Base-by-base conservation (phyloP, 1,140 invertebrate species). In the Phymastichus coffea region DNA sequence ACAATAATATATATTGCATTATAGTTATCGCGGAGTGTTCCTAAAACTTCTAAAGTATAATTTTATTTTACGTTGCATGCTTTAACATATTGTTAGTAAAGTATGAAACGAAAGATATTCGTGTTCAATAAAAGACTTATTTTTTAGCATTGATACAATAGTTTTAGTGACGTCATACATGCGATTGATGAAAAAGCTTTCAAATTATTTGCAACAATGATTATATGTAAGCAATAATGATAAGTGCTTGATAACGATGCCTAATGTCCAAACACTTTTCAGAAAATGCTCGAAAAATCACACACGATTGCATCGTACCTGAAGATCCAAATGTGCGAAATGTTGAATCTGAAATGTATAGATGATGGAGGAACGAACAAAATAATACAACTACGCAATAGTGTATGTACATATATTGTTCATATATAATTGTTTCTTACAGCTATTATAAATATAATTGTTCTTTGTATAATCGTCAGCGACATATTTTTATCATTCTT, bases 361-460 rank as follows among this genome's bases (percentile, higher is more conserved):
- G 49, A 17, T 46, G 3, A 3, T 14, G 2, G 35, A 37, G 40
- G 23, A 20, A 53, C 12, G 17, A 59, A n/a, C n/a, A 51, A 52
- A 43, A 46, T 15, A 41, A 26, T 41, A 28, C 33, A 8, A 28
- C 0, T 28, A 37, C 15, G 6, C 26, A 23, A 40, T 14, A 43
- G 12, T 51, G 30, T 46, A 59, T 47, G 47, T 53, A 59, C 57
- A 53, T 59, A 59, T 59, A 59, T 59, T 59, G 23, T 59, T 65
- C 64, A n/a, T n/a, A 63, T 67, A 69, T 68, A 68, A 55, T 64
- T 63, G 57, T 61, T 63, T 63, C 28, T 63, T 73, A 75, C 71
- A 75, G 69, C 68, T 65, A 20, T 20, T 66, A 44, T 68, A 66
- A 70, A 70, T 70, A 74, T 69, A 69, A 63, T 63, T 57, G 61